Percentiles rank a stretch among this genome's conserved stretches.
Conservation (phyloP, 2,113 vertebrate genomes). For the Eurypyga helias region DNA sequence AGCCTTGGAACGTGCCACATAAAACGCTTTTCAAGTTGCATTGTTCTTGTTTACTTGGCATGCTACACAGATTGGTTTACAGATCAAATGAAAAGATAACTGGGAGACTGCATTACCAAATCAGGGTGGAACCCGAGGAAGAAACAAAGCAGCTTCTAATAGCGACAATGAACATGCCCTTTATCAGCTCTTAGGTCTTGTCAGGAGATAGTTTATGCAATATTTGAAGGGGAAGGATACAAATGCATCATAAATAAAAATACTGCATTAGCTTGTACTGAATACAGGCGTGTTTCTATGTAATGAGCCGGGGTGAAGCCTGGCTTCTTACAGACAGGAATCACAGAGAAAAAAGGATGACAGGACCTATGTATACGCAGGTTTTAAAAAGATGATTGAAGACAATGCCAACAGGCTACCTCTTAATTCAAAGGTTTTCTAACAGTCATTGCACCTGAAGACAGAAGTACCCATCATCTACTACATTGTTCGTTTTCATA, state of each 20-base stretch:
- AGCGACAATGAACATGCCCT: neutral
- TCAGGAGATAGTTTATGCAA: neutral
- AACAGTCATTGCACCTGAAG: neutral
- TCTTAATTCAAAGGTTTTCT: neutral
- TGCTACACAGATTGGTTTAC: neutral
- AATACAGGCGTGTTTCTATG: neutral
- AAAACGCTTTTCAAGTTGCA: neutral
- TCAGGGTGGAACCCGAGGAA: constrained; percentile 8
- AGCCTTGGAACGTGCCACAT: neutral
- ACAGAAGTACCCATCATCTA: neutral
- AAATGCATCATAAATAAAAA: neutral
- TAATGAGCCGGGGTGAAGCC: neutral
- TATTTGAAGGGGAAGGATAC: neutral
- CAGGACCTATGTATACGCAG: neutral
- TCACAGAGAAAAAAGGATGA: neutral
- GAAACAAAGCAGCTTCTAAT: neutral
- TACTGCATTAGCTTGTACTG: neutral
- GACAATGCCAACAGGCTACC: neutral
- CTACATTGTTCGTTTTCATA: neutral
- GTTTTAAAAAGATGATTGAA: neutral
- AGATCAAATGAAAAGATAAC: constrained; percentile 15
- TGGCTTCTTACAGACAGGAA: neutral
- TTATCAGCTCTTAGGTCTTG: neutral
- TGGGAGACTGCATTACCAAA: neutral
- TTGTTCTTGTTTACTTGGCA: neutral